Conservation (phyloP, 2,888 invertebrate genomes). For the Dryomyza anilis region DNA sequence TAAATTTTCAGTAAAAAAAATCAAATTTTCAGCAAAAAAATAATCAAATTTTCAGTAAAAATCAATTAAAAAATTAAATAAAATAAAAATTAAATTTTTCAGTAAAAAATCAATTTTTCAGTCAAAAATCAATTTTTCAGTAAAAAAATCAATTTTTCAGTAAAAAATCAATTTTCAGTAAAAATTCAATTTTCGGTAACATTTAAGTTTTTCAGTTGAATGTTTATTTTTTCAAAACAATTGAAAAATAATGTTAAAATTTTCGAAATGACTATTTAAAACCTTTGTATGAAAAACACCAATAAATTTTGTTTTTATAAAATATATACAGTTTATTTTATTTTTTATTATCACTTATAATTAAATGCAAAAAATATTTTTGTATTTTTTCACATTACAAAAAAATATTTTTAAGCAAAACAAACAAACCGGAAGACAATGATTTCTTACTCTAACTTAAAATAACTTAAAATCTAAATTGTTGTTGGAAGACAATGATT, state of each 20-base stretch:
- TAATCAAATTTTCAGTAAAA: no score
- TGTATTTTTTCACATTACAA: not conserved
- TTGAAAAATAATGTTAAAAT: no score
- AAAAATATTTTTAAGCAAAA: conserved; percentile 35
- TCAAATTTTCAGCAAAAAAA: no score
- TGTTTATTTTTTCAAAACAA: not conserved
- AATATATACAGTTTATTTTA: conserved; percentile 20
- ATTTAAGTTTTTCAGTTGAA: not conserved
- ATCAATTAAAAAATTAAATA: no score
- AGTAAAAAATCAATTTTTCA: no score
- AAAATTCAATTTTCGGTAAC: not conserved
- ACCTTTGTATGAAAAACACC: not conserved
- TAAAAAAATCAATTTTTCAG: no score
- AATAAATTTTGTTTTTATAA: conserved; percentile 12
- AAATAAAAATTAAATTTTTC: no score
- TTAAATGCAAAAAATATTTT: conserved; percentile 4
- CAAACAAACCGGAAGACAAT: conserved; percentile 52
- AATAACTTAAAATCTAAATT: not conserved
- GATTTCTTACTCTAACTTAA: conserved; percentile 18
- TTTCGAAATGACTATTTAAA: no score
- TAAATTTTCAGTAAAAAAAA: no score
- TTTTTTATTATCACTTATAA: not conserved
- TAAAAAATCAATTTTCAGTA: not conserved
- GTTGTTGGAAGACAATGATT: conserved; percentile 2
- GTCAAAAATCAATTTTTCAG: no score